phyloP scores from a whole-genome alignment of 2,113 vertebrate species.

The Mormyrus iriodes region DNA sequence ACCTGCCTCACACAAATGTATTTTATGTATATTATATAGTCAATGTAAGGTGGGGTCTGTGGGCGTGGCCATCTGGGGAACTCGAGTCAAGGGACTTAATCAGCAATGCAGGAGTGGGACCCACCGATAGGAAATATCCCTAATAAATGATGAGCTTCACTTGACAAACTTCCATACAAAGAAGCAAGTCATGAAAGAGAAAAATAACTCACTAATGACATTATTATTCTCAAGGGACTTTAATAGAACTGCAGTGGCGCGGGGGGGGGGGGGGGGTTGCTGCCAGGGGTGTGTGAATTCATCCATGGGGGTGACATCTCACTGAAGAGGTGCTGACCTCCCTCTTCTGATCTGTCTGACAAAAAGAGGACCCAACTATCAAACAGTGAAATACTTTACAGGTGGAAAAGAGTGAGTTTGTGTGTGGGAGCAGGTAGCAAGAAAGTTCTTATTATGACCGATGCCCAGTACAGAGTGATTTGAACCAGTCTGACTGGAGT shows the following conservation, averaged over 20 bases:
- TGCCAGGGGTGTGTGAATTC: too few species aligned
- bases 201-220: neutral
- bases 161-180: neutral
- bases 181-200: conserved; percentile 1
- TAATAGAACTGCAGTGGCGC: neutral
- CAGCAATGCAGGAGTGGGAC: neutral
- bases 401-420: neutral
- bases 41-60: neutral
- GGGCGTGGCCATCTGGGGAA: neutral
- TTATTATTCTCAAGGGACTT: neutral
- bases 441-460: neutral
- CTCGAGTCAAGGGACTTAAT: neutral
- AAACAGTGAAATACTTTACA: neutral
- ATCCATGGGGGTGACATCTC: neutral
- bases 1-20: neutral
- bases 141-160: neutral
- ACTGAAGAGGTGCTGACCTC: neutral
- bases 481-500: conserved; percentile 23
- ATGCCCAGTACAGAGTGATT: conserved; percentile 21
- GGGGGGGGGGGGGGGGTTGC: too few species aligned
- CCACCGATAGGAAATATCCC: neutral
- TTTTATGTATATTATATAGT: neutral
- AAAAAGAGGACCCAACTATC: neutral
- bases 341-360: neutral
- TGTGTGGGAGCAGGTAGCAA: neutral